Evolutionary conservation across 2,888 invertebrate genomes (phyloP), one percentile per base, ranked within the genome.

Genomic region (Pristionchus maxplancki): DNA sequence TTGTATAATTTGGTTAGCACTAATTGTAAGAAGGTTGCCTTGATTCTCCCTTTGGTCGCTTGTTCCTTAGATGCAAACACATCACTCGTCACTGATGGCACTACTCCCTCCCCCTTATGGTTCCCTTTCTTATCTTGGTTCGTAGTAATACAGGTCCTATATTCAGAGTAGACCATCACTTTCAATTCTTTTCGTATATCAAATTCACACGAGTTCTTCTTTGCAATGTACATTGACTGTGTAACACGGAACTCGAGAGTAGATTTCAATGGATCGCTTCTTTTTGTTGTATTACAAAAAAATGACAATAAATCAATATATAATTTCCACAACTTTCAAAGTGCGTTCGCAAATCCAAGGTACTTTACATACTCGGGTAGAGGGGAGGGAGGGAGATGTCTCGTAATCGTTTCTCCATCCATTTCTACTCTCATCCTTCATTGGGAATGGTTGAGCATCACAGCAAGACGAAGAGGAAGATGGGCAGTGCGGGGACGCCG

Each of bases 401-500:
- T 15, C n/a, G 6, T n/a, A 9, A n/a, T 48, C 44, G 8, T 13
- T 78, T 50, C 37, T 53, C 53, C 50, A 13, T 34, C 50, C 82
- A 83, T 53, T 83, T 83, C 53, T 34, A 34, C 6, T 31, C 28
- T 34, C 5, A 3, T 24, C 37, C 31, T 53, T 24, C 31, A 53
- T 34, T 34, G 34, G 53, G 24, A 34, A 83, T 83, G 82, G 82
- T 83, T 50, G 82, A 83, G 8, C 58, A 58, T 58, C 58, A 58
- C 24, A 83, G 53, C 78, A 78, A 78, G 82, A 34, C 50, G 53
- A 83, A 83, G 53, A 50, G 53, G 53, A 83, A 83, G 82, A 34
- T 20, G 6, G 37, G 34, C 20, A 83, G 82, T 34, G 34, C 44
- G 6, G 74, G 74, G 1, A 9, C 37, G 5, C 67, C 28, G 9